phyloP scores from a whole-genome alignment of 2,797 vertebrate species.

The Cynopterus sphinx region DNA sequence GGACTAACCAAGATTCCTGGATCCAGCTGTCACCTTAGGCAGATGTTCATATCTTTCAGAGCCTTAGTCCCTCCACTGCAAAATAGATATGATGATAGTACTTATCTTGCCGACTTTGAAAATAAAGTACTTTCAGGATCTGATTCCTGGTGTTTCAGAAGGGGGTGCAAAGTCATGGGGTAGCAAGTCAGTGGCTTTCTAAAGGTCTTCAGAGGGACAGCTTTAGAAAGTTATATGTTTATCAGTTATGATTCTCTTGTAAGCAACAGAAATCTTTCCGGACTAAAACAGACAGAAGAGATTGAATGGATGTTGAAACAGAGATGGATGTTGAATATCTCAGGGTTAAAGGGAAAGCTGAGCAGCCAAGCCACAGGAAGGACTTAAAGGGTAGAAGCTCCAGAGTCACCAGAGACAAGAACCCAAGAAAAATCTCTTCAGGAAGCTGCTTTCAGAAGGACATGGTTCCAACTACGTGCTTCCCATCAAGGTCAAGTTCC shows the following conservation, averaged over 20 bases:
- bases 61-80: not conserved
- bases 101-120: not conserved
- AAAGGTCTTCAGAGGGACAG: not conserved
- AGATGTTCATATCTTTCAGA: not conserved
- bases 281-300: not conserved
- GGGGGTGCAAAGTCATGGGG: not conserved
- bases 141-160: not conserved
- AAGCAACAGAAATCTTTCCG: not conserved
- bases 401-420: not conserved
- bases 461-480: not conserved
- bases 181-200: not conserved
- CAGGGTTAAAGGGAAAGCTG: conserved; percentile 11
- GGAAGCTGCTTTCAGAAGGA: not conserved
- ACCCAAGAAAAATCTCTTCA: not conserved
- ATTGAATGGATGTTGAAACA: not conserved
- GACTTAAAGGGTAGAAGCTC: not conserved
- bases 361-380: not conserved
- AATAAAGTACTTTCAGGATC: not conserved
- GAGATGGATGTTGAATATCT: not conserved
- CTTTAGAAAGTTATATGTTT: not conserved
- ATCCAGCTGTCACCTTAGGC: not conserved
- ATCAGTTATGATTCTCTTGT: not conserved
- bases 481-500: not conserved
- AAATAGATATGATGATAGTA: not conserved
- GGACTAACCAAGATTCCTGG: not conserved